phyloP scores from a whole-genome alignment of 64 coral and sea anemone species.

The Pocillopora verrucosa region DNA sequence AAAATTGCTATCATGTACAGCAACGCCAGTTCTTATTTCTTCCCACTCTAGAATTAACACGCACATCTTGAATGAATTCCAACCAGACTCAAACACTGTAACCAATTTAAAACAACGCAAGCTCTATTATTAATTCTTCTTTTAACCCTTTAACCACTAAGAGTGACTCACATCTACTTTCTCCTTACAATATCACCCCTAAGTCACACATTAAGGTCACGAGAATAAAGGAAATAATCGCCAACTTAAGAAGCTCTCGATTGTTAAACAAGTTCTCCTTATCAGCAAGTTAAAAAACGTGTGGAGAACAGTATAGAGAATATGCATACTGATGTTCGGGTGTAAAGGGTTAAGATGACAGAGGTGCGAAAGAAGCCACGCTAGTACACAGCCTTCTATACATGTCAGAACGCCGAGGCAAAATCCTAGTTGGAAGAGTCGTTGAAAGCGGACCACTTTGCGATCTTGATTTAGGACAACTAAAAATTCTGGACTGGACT shows the following conservation, averaged over 20 bases:
- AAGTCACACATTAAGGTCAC: too few species aligned
- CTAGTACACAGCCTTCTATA: conserved; percentile 30
- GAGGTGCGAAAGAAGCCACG: conserved; percentile 22
- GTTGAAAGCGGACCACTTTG: neutral
- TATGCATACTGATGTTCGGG: too few species aligned
- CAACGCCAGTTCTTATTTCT: neutral
- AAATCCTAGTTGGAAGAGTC: neutral
- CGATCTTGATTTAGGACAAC: conserved; percentile 39
- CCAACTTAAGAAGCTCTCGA: too few species aligned
- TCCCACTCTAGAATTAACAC: neutral
- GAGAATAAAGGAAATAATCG: too few species aligned
- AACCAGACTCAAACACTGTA: neutral
- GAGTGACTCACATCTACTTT: too few species aligned
- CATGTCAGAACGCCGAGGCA: conserved; percentile 5
- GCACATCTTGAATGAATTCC: neutral
- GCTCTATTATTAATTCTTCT: too few species aligned
- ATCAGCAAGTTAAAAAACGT: too few species aligned
- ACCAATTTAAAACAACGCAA: neutral
- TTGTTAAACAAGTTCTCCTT: too few species aligned
- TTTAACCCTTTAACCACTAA: too few species aligned
- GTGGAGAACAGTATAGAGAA: too few species aligned
- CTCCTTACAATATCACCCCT: too few species aligned
- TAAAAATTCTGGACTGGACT: conserved; percentile 10
- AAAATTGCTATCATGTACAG: too few species aligned
- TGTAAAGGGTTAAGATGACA: neutral